Evolutionary conservation across 2,888 invertebrate genomes (phyloP).

Genomic region (Leptopilina syphax): DNA sequence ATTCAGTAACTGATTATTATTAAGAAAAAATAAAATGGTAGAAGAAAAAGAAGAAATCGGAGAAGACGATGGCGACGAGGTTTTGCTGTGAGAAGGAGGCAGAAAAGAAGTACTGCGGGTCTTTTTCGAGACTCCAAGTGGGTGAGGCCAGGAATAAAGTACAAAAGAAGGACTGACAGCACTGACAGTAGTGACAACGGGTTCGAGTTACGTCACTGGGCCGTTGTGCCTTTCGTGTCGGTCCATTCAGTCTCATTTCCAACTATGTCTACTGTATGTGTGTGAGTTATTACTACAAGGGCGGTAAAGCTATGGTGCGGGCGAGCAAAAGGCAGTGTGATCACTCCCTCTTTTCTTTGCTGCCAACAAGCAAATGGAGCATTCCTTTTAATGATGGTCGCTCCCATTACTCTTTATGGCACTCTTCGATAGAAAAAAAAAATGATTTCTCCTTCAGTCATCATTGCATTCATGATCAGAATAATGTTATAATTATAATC

Average conservation of each 20-base stretch:
- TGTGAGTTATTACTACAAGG: not conserved
- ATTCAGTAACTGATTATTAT: no score
- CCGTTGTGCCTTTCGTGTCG: conserved; percentile 57
- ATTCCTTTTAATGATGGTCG: conserved; percentile 19
- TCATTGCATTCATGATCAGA: no score
- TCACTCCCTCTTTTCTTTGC: conserved; percentile 1
- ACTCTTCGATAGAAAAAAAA: not conserved
- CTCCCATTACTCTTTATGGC: not conserved
- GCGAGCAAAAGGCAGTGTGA: conserved; percentile 34
- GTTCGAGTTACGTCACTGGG: conserved; percentile 61
- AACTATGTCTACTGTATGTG: not conserved
- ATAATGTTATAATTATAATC: no score
- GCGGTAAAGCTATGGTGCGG: conserved; percentile 19
- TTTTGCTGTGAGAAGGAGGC: conserved; percentile 44
- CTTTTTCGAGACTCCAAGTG: conserved; percentile 55
- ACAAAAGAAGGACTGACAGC: conserved; percentile 71
- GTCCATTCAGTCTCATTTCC: conserved; percentile 42
- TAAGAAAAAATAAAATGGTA: not conserved
- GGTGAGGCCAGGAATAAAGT: conserved; percentile 67
- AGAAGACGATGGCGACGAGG: conserved; percentile 44
- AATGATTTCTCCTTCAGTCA: not conserved
- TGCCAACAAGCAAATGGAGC: conserved; percentile 4
- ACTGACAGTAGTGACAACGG: conserved; percentile 69
- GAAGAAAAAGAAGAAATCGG: conserved; percentile 51
- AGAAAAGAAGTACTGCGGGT: conserved; percentile 54